phyloP scores from a whole-genome alignment of 2,797 vertebrate species.

The Lepus townsendii region DNA sequence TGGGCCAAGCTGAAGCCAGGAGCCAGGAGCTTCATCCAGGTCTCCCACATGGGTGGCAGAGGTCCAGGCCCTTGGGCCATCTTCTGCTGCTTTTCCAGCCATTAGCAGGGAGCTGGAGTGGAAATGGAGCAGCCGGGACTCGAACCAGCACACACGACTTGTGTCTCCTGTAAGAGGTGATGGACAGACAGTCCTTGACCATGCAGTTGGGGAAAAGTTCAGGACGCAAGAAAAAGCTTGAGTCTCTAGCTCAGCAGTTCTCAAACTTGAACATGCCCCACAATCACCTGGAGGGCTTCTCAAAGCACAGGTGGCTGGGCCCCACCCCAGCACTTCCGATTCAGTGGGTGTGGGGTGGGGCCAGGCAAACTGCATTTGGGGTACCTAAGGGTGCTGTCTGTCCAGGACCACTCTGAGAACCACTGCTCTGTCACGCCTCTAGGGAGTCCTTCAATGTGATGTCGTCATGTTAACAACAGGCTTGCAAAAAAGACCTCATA shows the following conservation, averaged over 20 bases:
- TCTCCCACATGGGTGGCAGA: no score
- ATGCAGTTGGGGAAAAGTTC: no score
- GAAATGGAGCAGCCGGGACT: no score
- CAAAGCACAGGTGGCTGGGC: background rate
- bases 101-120: no score
- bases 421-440: background rate
- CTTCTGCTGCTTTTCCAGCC: no score
- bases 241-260: background rate
- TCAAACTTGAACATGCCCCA: background rate
- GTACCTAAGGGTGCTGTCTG: no score
- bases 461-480: background rate
- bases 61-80: no score
- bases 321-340: background rate
- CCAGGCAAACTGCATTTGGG: background rate
- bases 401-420: background rate
- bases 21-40: no score
- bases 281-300: no score
- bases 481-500: background rate
- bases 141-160: no score
- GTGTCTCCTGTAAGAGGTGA: accelerated
- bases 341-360: accelerated
- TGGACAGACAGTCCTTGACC: background rate
- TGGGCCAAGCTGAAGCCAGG: no score
- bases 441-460: background rate
- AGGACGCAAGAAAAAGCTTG: background rate